phyloP scores from a whole-genome alignment of 2,888 invertebrate genomes.

The Clunio marinus region DNA sequence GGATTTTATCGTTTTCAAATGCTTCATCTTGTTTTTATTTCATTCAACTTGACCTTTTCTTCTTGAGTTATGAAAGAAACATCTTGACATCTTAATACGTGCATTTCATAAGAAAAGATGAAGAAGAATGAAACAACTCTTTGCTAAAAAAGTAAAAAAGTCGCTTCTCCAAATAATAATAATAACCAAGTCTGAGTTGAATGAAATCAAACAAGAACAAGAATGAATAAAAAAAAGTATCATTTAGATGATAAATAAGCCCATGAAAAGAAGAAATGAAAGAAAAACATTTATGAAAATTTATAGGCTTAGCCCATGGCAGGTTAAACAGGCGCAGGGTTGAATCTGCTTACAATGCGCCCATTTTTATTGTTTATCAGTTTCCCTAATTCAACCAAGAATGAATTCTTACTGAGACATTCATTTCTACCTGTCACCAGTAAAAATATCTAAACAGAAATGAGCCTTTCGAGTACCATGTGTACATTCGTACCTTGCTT shows the following conservation, averaged over 20 bases:
- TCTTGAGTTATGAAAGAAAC: conserved; percentile 3
- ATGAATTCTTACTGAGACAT: neutral
- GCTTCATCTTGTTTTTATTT: neutral
- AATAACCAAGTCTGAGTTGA: neutral
- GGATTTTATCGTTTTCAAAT: conserved; percentile 2
- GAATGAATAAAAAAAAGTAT: conserved; percentile 19
- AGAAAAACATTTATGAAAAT: conserved; percentile 17
- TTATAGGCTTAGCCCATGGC: conserved; percentile 1
- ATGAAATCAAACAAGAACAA: conserved; percentile 8
- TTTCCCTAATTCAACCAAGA: neutral
- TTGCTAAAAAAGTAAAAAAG: neutral
- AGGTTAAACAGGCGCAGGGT: neutral
- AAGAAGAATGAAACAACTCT: neutral
- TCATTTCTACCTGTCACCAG: neutral
- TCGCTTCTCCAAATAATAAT: neutral
- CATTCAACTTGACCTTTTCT: conserved; percentile 35
- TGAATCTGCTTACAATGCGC: too few relatives aligned
- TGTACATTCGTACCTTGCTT: too few relatives aligned
- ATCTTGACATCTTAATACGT: conserved; percentile 38
- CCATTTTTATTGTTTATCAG: too few relatives aligned
- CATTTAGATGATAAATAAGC: conserved; percentile 19
- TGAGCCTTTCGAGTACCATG: neutral
- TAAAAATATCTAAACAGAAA: too few relatives aligned
- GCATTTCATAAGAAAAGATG: conserved; percentile 30
- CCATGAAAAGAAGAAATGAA: neutral